Evolutionary conservation across 1,140 invertebrate genomes (phyloP).

Genomic region (Caenorhabditis brenneri): DNA sequence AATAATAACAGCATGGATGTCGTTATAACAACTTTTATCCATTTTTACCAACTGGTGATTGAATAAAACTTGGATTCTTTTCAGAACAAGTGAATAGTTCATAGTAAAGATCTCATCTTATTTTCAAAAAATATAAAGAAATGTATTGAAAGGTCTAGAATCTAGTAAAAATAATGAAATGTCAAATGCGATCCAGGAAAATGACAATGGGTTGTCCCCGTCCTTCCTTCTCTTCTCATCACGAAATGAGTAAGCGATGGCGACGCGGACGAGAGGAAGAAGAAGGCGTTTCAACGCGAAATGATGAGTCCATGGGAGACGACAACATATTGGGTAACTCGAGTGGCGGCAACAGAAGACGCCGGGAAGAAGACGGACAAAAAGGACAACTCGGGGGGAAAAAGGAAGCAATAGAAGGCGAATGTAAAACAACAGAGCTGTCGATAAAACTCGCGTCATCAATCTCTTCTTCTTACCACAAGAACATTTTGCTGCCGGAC

Average conservation of each 20-base stretch:
- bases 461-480: neutral
- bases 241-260: slow-evolving; percentile 17
- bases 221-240: neutral
- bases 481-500: slow-evolving; percentile 12
- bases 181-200: neutral
- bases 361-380: neutral
- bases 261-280: neutral
- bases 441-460: slow-evolving; percentile 40
- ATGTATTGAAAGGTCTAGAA: no score
- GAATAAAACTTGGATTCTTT: no score
- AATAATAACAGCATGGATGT: no score
- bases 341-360: neutral
- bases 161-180: slow-evolving; percentile 15
- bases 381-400: slow-evolving; percentile 1
- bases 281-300: slow-evolving; percentile 27
- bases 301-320: slow-evolving; percentile 39
- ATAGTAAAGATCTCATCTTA: no score
- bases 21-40: no score
- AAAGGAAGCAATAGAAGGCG: neutral
- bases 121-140: no score
- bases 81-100: no score
- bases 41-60: no score
- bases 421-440: neutral
- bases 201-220: neutral
- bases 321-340: slow-evolving; percentile 41